Evolutionary conservation across 2,113 vertebrate genomes (phyloP), one percentile per base, ranked within the genome.

Genomic region (Orientallactaga bullata): DNA sequence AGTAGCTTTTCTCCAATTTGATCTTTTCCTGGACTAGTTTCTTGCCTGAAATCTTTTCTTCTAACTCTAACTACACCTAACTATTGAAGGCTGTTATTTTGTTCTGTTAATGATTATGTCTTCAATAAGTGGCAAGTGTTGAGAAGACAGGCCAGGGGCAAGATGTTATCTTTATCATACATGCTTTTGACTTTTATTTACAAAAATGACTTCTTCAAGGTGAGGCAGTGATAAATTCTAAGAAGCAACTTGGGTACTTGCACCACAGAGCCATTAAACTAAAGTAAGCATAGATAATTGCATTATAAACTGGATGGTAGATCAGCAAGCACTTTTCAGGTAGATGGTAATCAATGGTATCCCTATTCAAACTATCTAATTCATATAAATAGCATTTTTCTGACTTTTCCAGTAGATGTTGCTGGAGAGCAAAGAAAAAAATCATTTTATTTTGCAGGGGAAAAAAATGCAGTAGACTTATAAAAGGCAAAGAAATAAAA

Each of bases 321-420:
- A 73, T 95, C 32, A 7, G 83, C 83, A 58, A 3, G 88, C 81
- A 92, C 68, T 97, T 95, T 94, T 90, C 93, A 97, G 97, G 77
- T 96, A 96, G 97, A 97, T 96, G 92, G 88, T 96, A 97, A 97
- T 96, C 98, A 91, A 97, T 94, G 95, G 96, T 94, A 95, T 85
- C 93, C 97, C 90, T 78, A 95, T 97, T 93, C 98, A 98, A 98
- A 98, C 97, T 97, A 95, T 96, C 91, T 97, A 97, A 98, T 97
- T 98, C 97, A 97, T 98, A 98, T 95, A 98, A 98, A 98, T 97
- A 97, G 98, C 98, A 97, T 98, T 98, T 98, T 98, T 96, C 98
- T 97, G 97, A 96, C 97, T 96, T 97, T 98, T 98, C 98, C 98
- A 98, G 98, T 98, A 98, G 98, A 98, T 98, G 98, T 98, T 98